These are phyloP conservation scores for Tryphoninae sp. DNA, from an alignment of 2,888 invertebrate genomes.

Conservation along the genomic window DNA sequence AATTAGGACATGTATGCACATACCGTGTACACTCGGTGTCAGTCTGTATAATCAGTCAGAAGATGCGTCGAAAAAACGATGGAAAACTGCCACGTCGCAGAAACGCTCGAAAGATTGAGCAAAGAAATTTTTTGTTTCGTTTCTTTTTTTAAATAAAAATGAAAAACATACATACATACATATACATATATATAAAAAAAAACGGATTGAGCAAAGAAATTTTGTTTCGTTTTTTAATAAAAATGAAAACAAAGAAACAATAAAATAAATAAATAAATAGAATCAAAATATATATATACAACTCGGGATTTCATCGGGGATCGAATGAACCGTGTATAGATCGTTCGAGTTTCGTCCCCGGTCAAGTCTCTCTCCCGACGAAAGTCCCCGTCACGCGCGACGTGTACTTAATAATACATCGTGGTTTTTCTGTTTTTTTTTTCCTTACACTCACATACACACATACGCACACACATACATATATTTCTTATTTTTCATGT, in stretches of 20 bases:
- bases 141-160: neutral
- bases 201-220: neutral
- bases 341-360: neutral
- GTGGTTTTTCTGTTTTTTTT: neutral
- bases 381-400: neutral
- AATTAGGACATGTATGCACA: conserved; percentile 69
- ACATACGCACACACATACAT: neutral
- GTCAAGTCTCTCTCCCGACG: too few species aligned
- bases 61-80: conserved; percentile 64
- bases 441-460: neutral
- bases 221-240: neutral
- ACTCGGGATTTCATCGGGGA: neutral
- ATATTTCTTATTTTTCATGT: conserved; percentile 2
- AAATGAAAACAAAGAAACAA: neutral
- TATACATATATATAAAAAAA: neutral
- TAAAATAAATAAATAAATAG: conserved; percentile 3
- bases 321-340: neutral
- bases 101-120: neutral
- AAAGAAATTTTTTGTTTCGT: neutral
- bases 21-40: conserved; percentile 69
- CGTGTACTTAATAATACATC: neutral
- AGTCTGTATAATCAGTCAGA: conserved; percentile 70
- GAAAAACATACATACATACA: too few species aligned
- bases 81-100: conserved; percentile 60
- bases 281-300: neutral